phyloP scores from a whole-genome alignment of 1,140 invertebrate genomes.

The Apolygus lucorum region DNA sequence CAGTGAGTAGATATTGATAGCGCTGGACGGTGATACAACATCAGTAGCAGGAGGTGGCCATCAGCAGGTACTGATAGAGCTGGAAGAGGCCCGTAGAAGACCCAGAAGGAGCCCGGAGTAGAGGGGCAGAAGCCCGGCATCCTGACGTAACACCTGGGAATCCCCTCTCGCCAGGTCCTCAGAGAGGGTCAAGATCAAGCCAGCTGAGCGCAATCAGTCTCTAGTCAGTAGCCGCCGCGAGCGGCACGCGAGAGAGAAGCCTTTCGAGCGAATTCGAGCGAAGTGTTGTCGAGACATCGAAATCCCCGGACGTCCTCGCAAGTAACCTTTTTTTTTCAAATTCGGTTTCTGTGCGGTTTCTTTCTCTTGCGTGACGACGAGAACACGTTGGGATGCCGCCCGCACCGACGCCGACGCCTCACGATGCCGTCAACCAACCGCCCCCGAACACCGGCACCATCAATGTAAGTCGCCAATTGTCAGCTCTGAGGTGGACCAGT shows the following conservation, averaged over 20 bases:
- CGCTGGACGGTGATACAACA: no score
- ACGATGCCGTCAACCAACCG: neutral
- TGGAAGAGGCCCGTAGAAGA: no score
- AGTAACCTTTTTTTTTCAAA: no score
- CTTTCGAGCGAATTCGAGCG: neutral
- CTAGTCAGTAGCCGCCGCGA: conserved; percentile 21
- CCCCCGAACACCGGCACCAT: neutral
- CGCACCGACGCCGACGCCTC: neutral
- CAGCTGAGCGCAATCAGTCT: conserved; percentile 15
- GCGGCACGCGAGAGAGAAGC: conserved; percentile 20
- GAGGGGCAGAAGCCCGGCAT: no score
- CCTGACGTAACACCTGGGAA: conserved; percentile 16
- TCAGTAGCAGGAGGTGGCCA: no score
- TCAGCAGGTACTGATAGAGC: no score
- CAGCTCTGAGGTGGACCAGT: no score
- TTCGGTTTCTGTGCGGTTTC: no score
- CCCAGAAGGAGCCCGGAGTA: no score
- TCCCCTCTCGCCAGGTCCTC: neutral
- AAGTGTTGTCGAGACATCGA: neutral
- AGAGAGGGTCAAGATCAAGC: conserved; percentile 20
- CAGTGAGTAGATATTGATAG: no score
- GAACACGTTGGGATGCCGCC: neutral
- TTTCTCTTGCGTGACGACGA: neutral
- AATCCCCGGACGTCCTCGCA: no score
- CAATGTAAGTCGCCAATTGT: neutral